Conservation (phyloP, 2,797 vertebrate species). For the Aulostomus chinensis region DNA sequence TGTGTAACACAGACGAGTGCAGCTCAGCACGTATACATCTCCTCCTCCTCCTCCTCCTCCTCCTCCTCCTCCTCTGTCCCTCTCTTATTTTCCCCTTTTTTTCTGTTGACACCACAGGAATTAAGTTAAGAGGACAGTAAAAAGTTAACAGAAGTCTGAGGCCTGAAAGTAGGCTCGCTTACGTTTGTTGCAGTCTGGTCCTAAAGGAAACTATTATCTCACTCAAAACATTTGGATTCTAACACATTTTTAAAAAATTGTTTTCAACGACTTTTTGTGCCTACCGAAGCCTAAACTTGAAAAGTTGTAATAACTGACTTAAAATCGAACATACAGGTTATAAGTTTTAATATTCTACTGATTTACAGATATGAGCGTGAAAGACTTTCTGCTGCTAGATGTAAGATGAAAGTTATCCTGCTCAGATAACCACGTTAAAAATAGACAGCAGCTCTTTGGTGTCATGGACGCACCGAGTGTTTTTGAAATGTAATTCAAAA, state of each 20-base stretch:
- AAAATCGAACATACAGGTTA: no score
- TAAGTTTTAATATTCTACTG: no score
- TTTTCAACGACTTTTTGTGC: no score
- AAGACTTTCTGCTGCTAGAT: not conserved
- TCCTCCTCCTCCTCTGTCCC: constrained; percentile 28
- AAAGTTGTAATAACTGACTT: no score
- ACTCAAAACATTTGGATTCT: not conserved
- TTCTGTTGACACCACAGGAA: constrained; percentile 56
- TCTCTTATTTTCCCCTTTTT: constrained; percentile 53
- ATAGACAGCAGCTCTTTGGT: constrained; percentile 12
- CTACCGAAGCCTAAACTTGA: no score
- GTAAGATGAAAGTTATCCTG: no score
- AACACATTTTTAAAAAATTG: no score
- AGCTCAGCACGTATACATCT: constrained; percentile 65
- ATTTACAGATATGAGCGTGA: not conserved
- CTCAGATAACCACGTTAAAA: constrained; percentile 26
- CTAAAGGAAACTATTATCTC: not conserved
- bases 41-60: constrained; percentile 52
- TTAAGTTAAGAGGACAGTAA: constrained; percentile 28
- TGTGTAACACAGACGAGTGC: constrained; percentile 67
- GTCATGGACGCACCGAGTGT: not conserved
- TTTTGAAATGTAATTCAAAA: not conserved
- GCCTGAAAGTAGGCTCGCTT: constrained; percentile 2
- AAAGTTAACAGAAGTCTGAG: constrained; percentile 33
- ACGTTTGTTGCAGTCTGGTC: not conserved